Percentiles rank a stretch among this genome's conserved stretches.
Evolutionary conservation across 2,888 invertebrate species (phyloP).

Genomic region (Ormyrus labotus): DNA sequence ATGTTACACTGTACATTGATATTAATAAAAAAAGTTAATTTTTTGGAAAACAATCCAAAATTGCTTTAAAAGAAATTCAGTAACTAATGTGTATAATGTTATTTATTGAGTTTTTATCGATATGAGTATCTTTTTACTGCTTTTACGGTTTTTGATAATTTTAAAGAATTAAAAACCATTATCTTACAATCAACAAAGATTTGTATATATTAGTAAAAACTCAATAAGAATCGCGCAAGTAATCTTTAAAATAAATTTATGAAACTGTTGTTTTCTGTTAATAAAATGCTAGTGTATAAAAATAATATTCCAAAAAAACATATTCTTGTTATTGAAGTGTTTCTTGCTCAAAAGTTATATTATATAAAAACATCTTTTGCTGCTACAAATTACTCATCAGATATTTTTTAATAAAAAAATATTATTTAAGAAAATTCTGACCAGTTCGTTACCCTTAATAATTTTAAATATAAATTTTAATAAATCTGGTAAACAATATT

Average conservation of each 20-base stretch:
- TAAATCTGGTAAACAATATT: no score
- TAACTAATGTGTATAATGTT: background rate
- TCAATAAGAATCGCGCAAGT: constrained; percentile 36
- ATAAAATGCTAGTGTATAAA: constrained; percentile 33
- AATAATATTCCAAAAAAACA: background rate
- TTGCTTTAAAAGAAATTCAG: background rate
- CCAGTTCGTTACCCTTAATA: no score
- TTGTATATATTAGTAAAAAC: constrained; percentile 19
- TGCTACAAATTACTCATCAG: no score
- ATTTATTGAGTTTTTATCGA: constrained; percentile 30
- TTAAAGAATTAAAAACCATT: background rate
- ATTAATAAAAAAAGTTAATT: background rate
- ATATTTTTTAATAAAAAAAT: no score
- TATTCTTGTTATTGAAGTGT: constrained; percentile 14
- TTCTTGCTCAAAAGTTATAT: constrained; percentile 3
- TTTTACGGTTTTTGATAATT: background rate
- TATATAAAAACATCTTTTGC: background rate
- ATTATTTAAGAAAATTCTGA: no score
- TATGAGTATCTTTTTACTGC: constrained; percentile 16
- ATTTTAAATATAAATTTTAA: no score
- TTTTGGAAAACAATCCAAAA: constrained; percentile 27
- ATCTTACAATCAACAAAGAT: background rate
- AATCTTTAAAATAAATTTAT: constrained; percentile 39
- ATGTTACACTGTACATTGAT: constrained; percentile 11
- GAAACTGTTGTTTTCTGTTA: constrained; percentile 33